phyloP scores from a whole-genome alignment of 2,888 invertebrate species.

The Danaus chrysippus region DNA sequence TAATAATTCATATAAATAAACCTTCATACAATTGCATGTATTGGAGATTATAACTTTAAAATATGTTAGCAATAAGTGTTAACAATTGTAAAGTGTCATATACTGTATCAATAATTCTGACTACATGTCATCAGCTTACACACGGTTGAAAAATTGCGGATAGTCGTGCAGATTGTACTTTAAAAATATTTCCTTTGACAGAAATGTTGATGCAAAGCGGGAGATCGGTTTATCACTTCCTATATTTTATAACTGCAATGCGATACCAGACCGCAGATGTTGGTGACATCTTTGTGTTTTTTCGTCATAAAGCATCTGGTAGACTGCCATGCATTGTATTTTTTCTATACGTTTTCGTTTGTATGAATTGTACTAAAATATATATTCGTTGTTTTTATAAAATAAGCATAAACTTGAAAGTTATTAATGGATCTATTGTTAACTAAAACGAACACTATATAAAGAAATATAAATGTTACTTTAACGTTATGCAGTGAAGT shows the following conservation, averaged over 20 bases:
- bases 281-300: constrained; percentile 11
- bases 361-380: neutral
- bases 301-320: constrained; percentile 1
- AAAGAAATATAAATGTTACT: too few species aligned
- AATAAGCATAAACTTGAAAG: neutral
- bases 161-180: neutral
- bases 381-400: neutral
- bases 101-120: neutral
- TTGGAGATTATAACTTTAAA: too few species aligned
- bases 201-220: constrained; percentile 1
- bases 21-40: too few species aligned
- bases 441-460: too few species aligned
- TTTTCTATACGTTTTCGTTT: neutral
- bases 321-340: constrained; percentile 3
- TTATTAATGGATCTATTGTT: too few species aligned
- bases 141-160: neutral
- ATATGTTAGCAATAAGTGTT: too few species aligned
- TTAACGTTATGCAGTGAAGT: too few species aligned
- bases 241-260: constrained; percentile 22
- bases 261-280: constrained; percentile 20
- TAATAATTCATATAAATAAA: too few species aligned
- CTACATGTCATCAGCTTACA: neutral
- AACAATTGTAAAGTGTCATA: neutral
- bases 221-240: constrained; percentile 16
- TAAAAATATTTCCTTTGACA: constrained; percentile 5